A percentile compares a stretch with the other conserved stretches of the same genome.
These are phyloP conservation scores for Leucozona laternaria DNA, from an alignment of 2,888 invertebrate species.

Conservation along the genomic window DNA sequence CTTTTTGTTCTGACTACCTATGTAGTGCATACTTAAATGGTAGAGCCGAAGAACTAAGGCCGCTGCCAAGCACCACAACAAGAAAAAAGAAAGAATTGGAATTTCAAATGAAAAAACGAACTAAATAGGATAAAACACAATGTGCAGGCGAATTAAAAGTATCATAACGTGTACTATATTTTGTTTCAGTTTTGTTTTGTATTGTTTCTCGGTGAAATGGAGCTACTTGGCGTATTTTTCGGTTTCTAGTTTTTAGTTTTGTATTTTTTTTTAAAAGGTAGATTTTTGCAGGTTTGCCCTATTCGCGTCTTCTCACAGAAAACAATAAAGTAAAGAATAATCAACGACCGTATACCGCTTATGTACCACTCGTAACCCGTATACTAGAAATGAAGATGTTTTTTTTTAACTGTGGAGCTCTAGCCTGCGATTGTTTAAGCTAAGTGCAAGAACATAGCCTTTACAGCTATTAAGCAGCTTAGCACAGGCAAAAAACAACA, in stretches of 20 bases:
- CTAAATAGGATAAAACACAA: neutral
- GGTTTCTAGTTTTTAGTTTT: neutral
- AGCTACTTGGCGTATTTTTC: conserved; percentile 15
- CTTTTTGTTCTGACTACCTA: neutral
- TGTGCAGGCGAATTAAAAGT: conserved; percentile 48
- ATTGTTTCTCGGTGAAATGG: neutral
- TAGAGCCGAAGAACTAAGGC: neutral
- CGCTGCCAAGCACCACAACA: neutral
- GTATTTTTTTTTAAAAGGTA: neutral
- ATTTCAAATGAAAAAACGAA: neutral
- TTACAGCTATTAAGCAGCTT: neutral
- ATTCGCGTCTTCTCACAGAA: neutral
- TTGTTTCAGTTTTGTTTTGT: conserved; percentile 12
- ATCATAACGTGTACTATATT: conserved; percentile 32
- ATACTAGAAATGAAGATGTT: neutral
- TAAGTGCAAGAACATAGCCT: neutral
- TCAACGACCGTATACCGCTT: conserved; percentile 12
- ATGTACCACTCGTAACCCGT: conserved; percentile 19
- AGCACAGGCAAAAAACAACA: conserved; percentile 15
- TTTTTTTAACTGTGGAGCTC: neutral
- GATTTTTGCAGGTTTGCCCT: neutral
- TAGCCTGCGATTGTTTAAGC: neutral
- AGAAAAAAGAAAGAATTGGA: neutral
- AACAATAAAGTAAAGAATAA: neutral
- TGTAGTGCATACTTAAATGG: no score